Evolutionary conservation across 2,797 vertebrate genomes (phyloP).

Genomic region (Thaleichthys pacificus): DNA sequence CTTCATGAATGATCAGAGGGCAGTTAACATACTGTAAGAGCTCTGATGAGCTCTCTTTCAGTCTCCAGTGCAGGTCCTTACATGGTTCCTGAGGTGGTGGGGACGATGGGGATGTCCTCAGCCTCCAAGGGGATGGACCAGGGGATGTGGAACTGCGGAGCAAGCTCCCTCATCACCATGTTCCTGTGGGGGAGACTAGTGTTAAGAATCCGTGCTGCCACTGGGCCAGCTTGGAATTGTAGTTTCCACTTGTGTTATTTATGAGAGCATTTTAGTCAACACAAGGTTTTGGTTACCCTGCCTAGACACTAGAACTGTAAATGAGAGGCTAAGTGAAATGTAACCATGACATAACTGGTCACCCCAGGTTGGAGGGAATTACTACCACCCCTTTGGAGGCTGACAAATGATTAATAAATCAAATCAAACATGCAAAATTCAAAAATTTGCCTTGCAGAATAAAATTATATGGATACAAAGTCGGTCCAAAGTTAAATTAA

Average conservation of each 20-base stretch:
- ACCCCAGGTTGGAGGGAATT: slow-evolving; percentile 1
- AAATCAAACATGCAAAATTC: too few relatives aligned
- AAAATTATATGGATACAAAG: neutral
- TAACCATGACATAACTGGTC: slow-evolving; percentile 15
- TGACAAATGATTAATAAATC: too few relatives aligned
- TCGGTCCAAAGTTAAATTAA: neutral
- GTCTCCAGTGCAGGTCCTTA: slow-evolving; percentile 57
- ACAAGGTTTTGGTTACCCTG: slow-evolving; percentile 19
- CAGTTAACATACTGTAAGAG: too few relatives aligned
- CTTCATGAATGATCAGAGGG: too few relatives aligned
- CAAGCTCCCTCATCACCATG: slow-evolving; percentile 96
- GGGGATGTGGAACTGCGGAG: slow-evolving; percentile 95
- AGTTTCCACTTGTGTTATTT: neutral
- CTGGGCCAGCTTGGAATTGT: neutral
- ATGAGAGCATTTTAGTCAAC: neutral
- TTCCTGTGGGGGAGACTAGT: slow-evolving; percentile 75
- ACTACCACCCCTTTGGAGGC: neutral
- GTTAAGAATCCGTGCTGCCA: neutral
- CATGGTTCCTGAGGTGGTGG: slow-evolving; percentile 98
- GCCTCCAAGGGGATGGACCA: slow-evolving; percentile 98
- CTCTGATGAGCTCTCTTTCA: too few relatives aligned
- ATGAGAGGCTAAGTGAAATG: slow-evolving; percentile 29
- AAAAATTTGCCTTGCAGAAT: too few relatives aligned
- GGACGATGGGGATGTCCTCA: slow-evolving; percentile 98
- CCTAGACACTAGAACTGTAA: slow-evolving; percentile 22